Evolutionary conservation across 2,797 vertebrate species (phyloP).

Genomic region (Antennarius maculatus): DNA sequence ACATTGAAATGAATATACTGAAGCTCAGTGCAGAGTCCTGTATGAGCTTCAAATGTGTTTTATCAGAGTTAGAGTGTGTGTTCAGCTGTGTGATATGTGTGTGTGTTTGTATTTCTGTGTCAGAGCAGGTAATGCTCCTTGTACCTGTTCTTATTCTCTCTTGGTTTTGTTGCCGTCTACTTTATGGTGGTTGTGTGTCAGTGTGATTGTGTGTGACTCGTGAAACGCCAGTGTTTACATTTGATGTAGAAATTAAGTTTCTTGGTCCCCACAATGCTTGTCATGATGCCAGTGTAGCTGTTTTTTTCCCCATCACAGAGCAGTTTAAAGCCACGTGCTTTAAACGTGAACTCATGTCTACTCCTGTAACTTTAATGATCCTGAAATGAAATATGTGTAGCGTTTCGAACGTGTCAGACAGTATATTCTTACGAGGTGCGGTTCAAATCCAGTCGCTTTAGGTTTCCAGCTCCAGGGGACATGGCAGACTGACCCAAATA

Average conservation of each 20-base stretch:
- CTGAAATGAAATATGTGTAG: too few relatives aligned
- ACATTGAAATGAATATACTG: too few relatives aligned
- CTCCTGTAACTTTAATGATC: background rate
- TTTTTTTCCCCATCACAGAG: background rate
- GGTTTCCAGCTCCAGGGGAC: conserved; percentile 32
- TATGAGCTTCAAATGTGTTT: too few relatives aligned
- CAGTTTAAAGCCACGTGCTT: background rate
- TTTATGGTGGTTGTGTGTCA: background rate
- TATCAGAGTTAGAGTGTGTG: too few relatives aligned
- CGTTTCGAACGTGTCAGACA: background rate
- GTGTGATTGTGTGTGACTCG: background rate
- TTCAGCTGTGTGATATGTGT: too few relatives aligned
- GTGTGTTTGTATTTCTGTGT: too few relatives aligned
- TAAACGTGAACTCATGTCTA: background rate
- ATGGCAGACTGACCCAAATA: conserved; percentile 62
- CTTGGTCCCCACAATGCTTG: conserved; percentile 1
- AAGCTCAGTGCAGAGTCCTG: too few relatives aligned
- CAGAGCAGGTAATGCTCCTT: background rate
- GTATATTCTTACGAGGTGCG: background rate
- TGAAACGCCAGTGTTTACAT: background rate
- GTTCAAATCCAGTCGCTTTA: conserved; percentile 15
- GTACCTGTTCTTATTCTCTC: background rate
- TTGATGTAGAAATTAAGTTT: conserved; percentile 12
- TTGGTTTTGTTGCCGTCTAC: background rate
- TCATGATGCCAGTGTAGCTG: background rate